A percentile compares a stretch with the other conserved stretches of the same genome.
Evolutionary conservation across 2,888 invertebrate genomes (phyloP).

Genomic region (Phasia obesa): DNA sequence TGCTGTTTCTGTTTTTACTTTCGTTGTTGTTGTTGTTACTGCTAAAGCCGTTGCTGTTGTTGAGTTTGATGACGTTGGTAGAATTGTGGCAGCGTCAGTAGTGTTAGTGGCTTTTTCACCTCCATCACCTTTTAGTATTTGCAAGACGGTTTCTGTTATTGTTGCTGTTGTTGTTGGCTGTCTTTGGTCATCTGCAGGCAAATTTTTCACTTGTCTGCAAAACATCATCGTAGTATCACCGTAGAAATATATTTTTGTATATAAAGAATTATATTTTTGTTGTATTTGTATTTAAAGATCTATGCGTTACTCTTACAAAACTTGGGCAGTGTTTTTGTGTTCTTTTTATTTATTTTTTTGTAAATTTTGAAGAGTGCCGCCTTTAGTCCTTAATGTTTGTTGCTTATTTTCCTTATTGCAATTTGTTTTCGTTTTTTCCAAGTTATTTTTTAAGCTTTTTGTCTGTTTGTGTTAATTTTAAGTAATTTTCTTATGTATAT

Average conservation of each 20-base stretch:
- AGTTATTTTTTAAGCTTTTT: conserved; percentile 34
- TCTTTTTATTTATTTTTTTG: conserved; percentile 27
- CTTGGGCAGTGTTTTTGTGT: conserved; percentile 13
- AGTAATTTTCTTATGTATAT: conserved; percentile 65
- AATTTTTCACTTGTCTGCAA: conserved; percentile 73
- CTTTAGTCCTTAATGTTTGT: conserved; percentile 54
- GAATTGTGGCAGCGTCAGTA: conserved; percentile 8
- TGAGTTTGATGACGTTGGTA: conserved; percentile 27
- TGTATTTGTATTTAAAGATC: conserved; percentile 48
- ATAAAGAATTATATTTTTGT: conserved; percentile 22
- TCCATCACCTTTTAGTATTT: conserved; percentile 61
- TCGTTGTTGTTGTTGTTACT: conserved; percentile 16
- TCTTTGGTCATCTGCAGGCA: conserved; percentile 72
- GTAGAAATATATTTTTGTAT: conserved; percentile 47
- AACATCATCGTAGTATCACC: conserved; percentile 71
- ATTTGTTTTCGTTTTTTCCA: conserved; percentile 57
- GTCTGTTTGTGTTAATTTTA: conserved; percentile 62
- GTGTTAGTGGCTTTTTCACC: conserved; percentile 66
- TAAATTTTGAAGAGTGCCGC: conserved; percentile 57
- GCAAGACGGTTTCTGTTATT: conserved; percentile 33
- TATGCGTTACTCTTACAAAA: conserved; percentile 62
- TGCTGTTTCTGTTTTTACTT: conserved; percentile 48
- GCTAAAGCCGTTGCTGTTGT: conserved; percentile 50
- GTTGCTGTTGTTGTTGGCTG: conserved; percentile 57
- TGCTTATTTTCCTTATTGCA: conserved; percentile 41